Evolutionary conservation across 2,113 vertebrate genomes (phyloP).

Genomic region (Gallinago media): DNA sequence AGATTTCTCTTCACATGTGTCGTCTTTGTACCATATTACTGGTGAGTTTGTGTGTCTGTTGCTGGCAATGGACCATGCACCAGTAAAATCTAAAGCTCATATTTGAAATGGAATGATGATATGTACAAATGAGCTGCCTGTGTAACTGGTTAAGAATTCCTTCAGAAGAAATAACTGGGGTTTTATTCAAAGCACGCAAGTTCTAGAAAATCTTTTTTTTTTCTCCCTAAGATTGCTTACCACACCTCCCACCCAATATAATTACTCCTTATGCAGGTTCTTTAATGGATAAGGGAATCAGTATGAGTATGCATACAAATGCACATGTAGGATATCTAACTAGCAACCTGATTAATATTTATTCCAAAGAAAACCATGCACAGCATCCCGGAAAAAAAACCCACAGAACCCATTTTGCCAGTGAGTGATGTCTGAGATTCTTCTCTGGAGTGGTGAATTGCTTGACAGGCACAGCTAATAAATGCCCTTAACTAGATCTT

Average conservation of each 20-base stretch:
- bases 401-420: not conserved
- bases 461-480: not conserved
- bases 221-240: not conserved
- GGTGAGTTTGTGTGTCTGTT: not conserved
- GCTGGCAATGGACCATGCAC: not conserved
- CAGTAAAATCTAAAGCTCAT: not conserved
- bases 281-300: not conserved
- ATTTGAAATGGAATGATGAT: not conserved
- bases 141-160: not conserved
- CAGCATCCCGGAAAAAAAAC: not conserved
- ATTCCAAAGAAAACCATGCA: not conserved
- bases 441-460: not conserved
- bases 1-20: not conserved
- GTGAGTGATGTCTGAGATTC: not conserved
- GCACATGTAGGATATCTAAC: not conserved
- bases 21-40: not conserved
- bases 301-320: not conserved
- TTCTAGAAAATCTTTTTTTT: not conserved
- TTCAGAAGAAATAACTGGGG: not conserved
- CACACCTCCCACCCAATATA: not conserved
- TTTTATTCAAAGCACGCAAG: not conserved
- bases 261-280: not conserved
- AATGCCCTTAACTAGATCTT: not conserved
- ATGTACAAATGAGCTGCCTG: not conserved
- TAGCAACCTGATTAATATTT: not conserved